A percentile compares a stretch with the other conserved stretches of the same genome.
phyloP scores from a whole-genome alignment of 2,888 invertebrate species.

The Phortica magna region DNA sequence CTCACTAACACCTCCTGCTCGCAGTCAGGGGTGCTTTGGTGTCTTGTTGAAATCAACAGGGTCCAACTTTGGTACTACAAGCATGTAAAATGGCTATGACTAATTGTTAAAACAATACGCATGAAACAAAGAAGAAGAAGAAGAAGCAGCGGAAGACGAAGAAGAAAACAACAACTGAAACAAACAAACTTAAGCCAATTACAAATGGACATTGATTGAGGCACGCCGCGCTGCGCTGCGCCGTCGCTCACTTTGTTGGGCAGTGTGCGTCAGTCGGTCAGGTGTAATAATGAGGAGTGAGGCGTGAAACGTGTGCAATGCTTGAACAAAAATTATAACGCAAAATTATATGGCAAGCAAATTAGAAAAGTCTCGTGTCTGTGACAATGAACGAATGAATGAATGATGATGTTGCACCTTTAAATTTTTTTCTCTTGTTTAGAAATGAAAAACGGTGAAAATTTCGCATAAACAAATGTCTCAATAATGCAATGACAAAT shows the following conservation, averaged over 20 bases:
- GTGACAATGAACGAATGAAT: not conserved
- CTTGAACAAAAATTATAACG: no score
- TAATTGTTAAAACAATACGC: not conserved
- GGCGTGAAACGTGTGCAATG: not conserved
- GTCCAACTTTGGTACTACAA: slow-evolving; percentile 10
- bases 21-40: not conserved
- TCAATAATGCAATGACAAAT: not conserved
- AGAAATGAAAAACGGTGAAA: not conserved
- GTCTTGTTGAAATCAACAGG: not conserved
- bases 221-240: not conserved
- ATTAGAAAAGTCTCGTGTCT: slow-evolving; percentile 38
- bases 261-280: not conserved
- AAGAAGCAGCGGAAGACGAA: not conserved
- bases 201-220: slow-evolving; percentile 9
- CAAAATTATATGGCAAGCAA: slow-evolving; percentile 13
- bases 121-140: not conserved
- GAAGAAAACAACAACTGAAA: not conserved
- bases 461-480: not conserved
- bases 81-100: slow-evolving; percentile 7
- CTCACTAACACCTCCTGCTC: not conserved
- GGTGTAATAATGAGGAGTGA: not conserved
- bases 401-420: not conserved
- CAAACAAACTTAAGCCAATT: slow-evolving; percentile 34
- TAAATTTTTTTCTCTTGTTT: no score
- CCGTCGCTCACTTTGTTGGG: not conserved